Percentiles rank a stretch among this genome's conserved stretches.
phyloP scores from a whole-genome alignment of 1,140 invertebrate species.

The Aphelinus certus region DNA sequence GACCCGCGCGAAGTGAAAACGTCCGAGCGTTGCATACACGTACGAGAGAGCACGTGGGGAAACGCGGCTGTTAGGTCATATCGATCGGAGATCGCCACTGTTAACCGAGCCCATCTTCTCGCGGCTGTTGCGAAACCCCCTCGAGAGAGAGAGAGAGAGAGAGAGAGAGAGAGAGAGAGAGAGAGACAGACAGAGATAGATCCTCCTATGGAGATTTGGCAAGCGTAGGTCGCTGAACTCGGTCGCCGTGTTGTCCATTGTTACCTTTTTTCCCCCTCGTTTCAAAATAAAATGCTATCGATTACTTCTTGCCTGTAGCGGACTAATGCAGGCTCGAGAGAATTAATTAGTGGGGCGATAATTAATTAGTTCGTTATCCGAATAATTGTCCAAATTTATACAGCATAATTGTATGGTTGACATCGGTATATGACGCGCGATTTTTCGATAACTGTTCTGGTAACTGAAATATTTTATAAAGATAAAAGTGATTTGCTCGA shows the following conservation, averaged over 20 bases:
- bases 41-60: neutral
- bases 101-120: constrained; percentile 4
- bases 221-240: neutral
- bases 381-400: no score
- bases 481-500: no score
- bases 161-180: neutral
- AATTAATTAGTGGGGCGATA: no score
- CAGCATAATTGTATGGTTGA: neutral
- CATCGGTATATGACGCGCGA: neutral
- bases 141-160: neutral
- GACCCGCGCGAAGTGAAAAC: neutral
- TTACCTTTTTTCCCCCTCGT: neutral
- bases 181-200: no score
- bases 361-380: no score
- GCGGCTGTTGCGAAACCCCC: constrained; percentile 18
- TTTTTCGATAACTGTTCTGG: neutral
- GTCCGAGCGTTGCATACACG: neutral
- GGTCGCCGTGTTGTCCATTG: no score
- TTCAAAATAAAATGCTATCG: neutral
- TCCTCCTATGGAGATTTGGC: constrained; percentile 13
- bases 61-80: constrained; percentile 27
- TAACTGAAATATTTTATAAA: no score
- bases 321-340: no score
- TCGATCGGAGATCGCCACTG: constrained; percentile 20
- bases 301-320: no score